phyloP scores from a whole-genome alignment of 2,113 vertebrate genomes.

The Sprattus sprattus region DNA sequence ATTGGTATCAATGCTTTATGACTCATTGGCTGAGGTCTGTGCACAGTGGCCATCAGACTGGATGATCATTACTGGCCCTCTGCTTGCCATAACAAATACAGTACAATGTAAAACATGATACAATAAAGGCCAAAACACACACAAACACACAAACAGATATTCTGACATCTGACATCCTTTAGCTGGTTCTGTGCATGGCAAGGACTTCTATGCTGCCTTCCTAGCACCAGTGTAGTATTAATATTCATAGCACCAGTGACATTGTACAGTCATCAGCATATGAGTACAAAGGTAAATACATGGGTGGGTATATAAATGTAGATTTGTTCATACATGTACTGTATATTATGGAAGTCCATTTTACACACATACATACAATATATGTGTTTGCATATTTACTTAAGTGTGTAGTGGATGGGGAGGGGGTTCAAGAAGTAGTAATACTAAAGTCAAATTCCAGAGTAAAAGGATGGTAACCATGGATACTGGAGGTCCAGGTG shows the following conservation, averaged over 20 bases:
- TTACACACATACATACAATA: slow-evolving; percentile 14
- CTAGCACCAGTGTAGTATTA: slow-evolving; percentile 64
- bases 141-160: slow-evolving; percentile 47
- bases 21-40: slow-evolving; percentile 49
- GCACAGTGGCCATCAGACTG: slow-evolving; percentile 48
- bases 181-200: slow-evolving; percentile 60
- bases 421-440: neutral
- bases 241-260: slow-evolving; percentile 71
- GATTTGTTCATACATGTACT: slow-evolving; percentile 51
- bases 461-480: neutral
- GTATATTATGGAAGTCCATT: slow-evolving; percentile 46
- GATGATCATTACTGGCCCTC: slow-evolving; percentile 49
- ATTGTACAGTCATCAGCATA: slow-evolving; percentile 62
- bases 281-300: slow-evolving; percentile 58
- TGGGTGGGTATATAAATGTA: slow-evolving; percentile 49
- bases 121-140: slow-evolving; percentile 48
- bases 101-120: slow-evolving; percentile 58
- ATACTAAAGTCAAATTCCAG: neutral
- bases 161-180: slow-evolving; percentile 45
- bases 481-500: neutral
- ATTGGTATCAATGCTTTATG: slow-evolving; percentile 11
- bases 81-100: slow-evolving; percentile 63
- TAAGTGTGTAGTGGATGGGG: neutral
- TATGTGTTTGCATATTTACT: neutral
- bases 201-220: slow-evolving; percentile 35